phyloP scores from a whole-genome alignment of 2,113 vertebrate species.

The Gopherus evgoodei region DNA sequence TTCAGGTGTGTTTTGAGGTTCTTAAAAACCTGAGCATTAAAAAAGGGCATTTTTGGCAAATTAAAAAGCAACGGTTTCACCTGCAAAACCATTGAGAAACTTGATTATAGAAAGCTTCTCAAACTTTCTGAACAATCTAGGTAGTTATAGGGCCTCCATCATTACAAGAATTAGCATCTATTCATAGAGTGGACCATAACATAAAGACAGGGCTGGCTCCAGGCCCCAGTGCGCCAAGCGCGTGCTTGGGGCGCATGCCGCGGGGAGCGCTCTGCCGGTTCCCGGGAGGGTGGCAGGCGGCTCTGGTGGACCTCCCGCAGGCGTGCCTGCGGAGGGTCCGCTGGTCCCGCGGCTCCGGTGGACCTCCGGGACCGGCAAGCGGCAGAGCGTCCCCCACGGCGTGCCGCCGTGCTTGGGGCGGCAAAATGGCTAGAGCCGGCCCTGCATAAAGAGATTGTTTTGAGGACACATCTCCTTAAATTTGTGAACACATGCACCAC shows the following conservation, averaged over 20 bases:
- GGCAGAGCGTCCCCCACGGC: too few relatives aligned
- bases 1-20: background rate
- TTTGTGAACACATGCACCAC: background rate
- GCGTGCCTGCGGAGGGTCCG: too few relatives aligned
- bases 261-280: too few relatives aligned
- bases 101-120: background rate
- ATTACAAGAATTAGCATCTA: background rate
- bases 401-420: too few relatives aligned
- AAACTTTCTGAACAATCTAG: background rate
- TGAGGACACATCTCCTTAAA: background rate
- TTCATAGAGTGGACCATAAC: background rate
- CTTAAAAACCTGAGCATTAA: background rate
- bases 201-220: background rate
- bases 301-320: too few relatives aligned
- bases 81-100: background rate
- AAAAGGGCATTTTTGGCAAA: background rate
- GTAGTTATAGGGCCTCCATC: background rate
- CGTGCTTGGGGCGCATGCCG: too few relatives aligned
- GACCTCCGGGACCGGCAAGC: too few relatives aligned
- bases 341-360: too few relatives aligned
- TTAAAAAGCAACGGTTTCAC: background rate
- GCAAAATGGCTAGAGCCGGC: too few relatives aligned
- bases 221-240: too few relatives aligned
- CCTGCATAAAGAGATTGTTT: background rate
- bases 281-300: too few relatives aligned